phyloP scores from a whole-genome alignment of 2,797 vertebrate genomes.

The Falco biarmicus region DNA sequence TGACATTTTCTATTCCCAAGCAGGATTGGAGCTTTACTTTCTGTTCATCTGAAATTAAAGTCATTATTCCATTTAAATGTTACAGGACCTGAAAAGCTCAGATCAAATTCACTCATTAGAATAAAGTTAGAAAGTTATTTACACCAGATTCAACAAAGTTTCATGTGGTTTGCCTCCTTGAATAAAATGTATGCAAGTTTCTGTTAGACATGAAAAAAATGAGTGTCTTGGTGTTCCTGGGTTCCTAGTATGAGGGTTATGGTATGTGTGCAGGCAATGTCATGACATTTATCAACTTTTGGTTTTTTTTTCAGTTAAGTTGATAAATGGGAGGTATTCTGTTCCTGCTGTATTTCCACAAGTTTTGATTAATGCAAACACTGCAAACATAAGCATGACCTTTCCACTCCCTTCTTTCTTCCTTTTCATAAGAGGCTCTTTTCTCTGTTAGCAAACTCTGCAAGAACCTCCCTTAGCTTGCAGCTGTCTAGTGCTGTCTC shows the following conservation, averaged over 20 bases:
- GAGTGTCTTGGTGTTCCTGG: neutral
- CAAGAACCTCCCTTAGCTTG: neutral
- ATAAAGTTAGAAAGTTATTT: neutral
- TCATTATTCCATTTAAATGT: neutral
- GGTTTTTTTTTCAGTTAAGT: neutral
- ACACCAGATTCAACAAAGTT: neutral
- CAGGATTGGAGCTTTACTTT: neutral
- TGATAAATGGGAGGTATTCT: neutral
- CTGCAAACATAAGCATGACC: neutral
- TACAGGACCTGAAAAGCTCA: neutral
- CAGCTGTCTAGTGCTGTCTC: neutral
- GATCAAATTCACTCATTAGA: neutral
- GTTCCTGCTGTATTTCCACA: neutral
- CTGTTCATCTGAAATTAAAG: neutral
- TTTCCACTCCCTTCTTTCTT: neutral
- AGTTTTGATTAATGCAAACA: conserved; percentile 7
- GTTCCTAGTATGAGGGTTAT: neutral
- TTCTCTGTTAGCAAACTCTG: neutral
- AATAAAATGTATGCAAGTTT: neutral
- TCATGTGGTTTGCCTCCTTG: neutral
- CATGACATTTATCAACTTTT: neutral
- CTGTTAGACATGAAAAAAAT: neutral
- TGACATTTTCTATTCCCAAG: neutral
- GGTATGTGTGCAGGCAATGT: neutral
- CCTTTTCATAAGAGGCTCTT: neutral